Conservation (phyloP, 30 jellyfish, hydroid and myxozoan species). For the Aurelia sp. region DNA sequence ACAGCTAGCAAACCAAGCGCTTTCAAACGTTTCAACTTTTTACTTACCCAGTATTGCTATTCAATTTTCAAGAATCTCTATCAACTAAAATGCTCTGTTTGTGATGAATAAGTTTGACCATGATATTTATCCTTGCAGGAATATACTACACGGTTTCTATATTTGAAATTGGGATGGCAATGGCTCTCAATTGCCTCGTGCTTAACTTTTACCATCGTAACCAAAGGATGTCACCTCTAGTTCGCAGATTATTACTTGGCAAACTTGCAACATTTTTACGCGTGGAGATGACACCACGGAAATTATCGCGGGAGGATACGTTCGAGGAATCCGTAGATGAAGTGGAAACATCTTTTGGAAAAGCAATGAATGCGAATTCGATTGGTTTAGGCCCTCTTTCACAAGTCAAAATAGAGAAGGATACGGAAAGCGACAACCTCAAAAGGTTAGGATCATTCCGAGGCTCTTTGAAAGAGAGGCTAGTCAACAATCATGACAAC, state of each 20-base stretch:
- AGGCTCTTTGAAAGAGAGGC: conserved; percentile 55
- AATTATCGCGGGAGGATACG: background rate
- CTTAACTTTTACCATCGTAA: conserved; percentile 90
- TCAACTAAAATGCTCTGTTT: no score
- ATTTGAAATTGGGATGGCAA: conserved; percentile 96
- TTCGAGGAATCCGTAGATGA: conserved; percentile 38
- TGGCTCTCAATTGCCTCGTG: conserved; percentile 87
- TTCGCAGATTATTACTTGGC: conserved; percentile 82
- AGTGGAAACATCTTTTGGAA: conserved; percentile 34
- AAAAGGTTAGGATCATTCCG: conserved; percentile 56
- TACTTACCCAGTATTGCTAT: no score
- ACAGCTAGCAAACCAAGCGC: no score
- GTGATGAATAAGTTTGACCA: no score
- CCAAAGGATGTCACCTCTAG: conserved; percentile 87
- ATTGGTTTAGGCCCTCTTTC: conserved; percentile 27
- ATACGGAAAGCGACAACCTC: conserved; percentile 25
- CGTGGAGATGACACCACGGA: conserved; percentile 66
- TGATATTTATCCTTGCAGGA: conserved; percentile 42
- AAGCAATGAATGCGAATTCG: conserved; percentile 26
- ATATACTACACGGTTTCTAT: conserved; percentile 91
- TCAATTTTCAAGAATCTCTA: no score
- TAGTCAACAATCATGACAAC: conserved; percentile 30
- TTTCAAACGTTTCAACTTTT: no score
- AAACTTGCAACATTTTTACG: conserved; percentile 68
- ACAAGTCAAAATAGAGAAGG: conserved; percentile 28